These are phyloP conservation scores for Drosophila yakuba DNA, from an alignment of 1,140 invertebrate genomes.

Conservation along the genomic window DNA sequence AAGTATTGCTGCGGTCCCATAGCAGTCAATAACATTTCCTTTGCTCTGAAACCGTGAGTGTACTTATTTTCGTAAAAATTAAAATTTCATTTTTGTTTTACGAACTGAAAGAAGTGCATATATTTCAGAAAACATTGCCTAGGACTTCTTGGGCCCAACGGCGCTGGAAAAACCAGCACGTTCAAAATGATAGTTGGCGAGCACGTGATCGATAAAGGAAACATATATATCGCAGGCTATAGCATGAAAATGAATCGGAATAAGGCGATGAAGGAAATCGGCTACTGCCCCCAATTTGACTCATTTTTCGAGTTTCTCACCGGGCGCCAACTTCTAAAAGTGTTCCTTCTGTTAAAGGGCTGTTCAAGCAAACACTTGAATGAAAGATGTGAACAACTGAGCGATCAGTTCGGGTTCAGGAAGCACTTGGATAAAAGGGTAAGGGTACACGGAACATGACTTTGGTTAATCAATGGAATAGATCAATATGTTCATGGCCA, in stretches of 20 bases:
- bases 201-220: slow-evolving; percentile 85
- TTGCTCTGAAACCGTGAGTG: slow-evolving; percentile 11
- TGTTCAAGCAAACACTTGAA: slow-evolving; percentile 85
- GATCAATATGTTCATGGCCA: too few species aligned
- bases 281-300: slow-evolving; percentile 93
- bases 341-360: slow-evolving; percentile 91
- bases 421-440: slow-evolving; percentile 85
- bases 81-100: background rate
- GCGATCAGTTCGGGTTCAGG: slow-evolving; percentile 78
- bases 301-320: slow-evolving; percentile 92
- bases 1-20: slow-evolving; percentile 40
- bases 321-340: slow-evolving; percentile 89
- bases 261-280: slow-evolving; percentile 86
- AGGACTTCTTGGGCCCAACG: slow-evolving; percentile 94
- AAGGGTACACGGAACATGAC: background rate
- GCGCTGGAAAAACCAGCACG: slow-evolving; percentile 92
- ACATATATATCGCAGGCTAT: slow-evolving; percentile 85
- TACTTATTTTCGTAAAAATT: background rate
- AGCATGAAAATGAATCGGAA: slow-evolving; percentile 84
- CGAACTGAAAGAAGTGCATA: background rate
- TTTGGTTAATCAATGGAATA: too few species aligned
- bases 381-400: slow-evolving; percentile 60
- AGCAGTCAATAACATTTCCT: slow-evolving; percentile 88
- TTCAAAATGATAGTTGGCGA: slow-evolving; percentile 95
- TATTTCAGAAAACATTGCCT: slow-evolving; percentile 89